Percentiles rank a stretch among this genome's conserved stretches.
Evolutionary conservation across 2,888 invertebrate species (phyloP).

Genomic region (Rhabditoides inermis): DNA sequence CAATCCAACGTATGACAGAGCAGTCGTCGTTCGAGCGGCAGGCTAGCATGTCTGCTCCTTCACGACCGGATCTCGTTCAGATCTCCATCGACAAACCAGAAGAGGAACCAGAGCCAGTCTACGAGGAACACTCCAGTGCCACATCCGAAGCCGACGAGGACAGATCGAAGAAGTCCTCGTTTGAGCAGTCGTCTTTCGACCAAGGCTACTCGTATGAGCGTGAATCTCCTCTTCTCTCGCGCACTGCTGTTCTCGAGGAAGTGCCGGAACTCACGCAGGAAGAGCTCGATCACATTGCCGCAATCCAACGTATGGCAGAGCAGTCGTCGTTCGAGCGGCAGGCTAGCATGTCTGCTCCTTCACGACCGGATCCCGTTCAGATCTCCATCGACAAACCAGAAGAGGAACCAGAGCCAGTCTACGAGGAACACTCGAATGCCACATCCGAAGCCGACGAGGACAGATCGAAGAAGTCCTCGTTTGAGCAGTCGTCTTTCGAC

Average conservation of each 20-base stretch:
- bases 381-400: neutral
- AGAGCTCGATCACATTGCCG: conserved; percentile 2
- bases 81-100: no score
- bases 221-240: no score
- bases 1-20: no score
- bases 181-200: no score
- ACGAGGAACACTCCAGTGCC: neutral
- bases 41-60: neutral
- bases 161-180: no score
- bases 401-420: neutral
- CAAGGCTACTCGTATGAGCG: no score
- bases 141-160: conserved; percentile 5
- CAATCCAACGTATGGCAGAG: neutral
- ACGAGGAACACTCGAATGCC: neutral
- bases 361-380: neutral
- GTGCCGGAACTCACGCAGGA: neutral
- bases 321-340: neutral
- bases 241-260: no score
- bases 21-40: conserved; percentile 7
- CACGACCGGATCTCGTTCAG: neutral
- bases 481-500: no score
- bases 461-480: no score
- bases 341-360: no score
- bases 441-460: neutral
- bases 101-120: neutral